A percentile compares a stretch with the other conserved stretches of the same genome.
These are phyloP conservation scores for Autographa gamma DNA, from an alignment of 2,888 invertebrate species.

Conservation along the genomic window DNA sequence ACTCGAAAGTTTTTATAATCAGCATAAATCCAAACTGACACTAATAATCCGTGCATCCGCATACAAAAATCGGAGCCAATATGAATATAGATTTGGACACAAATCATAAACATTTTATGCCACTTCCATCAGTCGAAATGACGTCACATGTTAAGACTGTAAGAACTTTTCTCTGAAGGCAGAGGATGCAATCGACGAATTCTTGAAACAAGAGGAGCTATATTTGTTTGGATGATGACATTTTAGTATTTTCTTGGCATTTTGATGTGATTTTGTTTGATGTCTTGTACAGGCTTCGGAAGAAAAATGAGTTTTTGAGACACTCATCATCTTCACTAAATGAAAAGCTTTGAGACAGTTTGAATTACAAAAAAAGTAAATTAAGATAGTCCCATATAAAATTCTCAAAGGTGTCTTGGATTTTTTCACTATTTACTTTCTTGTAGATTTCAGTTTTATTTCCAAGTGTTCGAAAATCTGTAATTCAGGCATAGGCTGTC, in stretches of 20 bases:
- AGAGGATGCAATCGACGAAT: slow-evolving; percentile 49
- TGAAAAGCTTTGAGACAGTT: no score
- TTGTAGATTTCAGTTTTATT: neutral
- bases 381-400: no score
- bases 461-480: neutral
- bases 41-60: neutral
- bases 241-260: slow-evolving; percentile 31
- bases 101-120: slow-evolving; percentile 41
- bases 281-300: slow-evolving; percentile 6
- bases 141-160: slow-evolving; percentile 32
- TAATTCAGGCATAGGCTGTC: neutral
- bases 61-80: slow-evolving; percentile 20
- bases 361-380: no score
- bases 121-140: slow-evolving; percentile 38
- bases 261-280: slow-evolving; percentile 41
- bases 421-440: no score
- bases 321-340: no score
- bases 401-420: no score
- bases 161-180: slow-evolving; percentile 52
- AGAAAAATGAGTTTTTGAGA: neutral
- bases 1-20: neutral
- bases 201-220: slow-evolving; percentile 37
- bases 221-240: slow-evolving; percentile 39
- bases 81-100: slow-evolving; percentile 32
- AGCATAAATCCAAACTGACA: neutral